phyloP scores from a whole-genome alignment of 1,140 invertebrate genomes.

The Streblospio benedicti region DNA sequence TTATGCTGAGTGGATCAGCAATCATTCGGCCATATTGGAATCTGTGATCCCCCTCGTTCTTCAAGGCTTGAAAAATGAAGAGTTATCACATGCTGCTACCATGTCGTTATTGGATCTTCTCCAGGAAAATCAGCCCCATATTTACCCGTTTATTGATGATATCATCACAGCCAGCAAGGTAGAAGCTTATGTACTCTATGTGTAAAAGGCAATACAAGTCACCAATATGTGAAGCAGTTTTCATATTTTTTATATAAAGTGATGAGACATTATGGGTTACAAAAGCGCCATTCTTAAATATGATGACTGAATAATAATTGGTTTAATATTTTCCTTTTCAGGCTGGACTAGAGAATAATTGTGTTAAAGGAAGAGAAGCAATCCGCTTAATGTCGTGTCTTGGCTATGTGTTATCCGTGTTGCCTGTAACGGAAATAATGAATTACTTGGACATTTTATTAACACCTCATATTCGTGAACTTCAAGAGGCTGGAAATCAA shows the following conservation, averaged over 20 bases:
- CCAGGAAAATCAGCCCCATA: slow-evolving; percentile 62
- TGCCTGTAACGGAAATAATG: slow-evolving; percentile 58
- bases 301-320: too few species aligned
- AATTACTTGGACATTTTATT: slow-evolving; percentile 62
- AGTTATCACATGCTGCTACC: slow-evolving; percentile 67
- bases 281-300: not conserved
- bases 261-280: slow-evolving; percentile 49
- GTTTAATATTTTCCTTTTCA: too few species aligned
- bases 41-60: slow-evolving; percentile 59
- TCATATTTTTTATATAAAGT: too few species aligned
- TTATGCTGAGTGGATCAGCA: slow-evolving; percentile 73
- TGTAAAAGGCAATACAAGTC: not conserved
- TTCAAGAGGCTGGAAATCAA: slow-evolving; percentile 49
- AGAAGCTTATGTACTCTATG: too few species aligned
- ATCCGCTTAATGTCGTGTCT: slow-evolving; percentile 67
- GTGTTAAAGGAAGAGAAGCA: slow-evolving; percentile 55
- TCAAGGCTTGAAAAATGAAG: slow-evolving; percentile 57
- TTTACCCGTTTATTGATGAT: slow-evolving; percentile 63
- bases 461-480: slow-evolving; percentile 57
- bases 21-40: slow-evolving; percentile 53
- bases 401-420: slow-evolving; percentile 62
- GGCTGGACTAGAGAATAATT: too few species aligned
- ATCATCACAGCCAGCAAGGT: slow-evolving; percentile 58
- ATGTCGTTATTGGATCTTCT: slow-evolving; percentile 79
- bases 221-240: too few species aligned